Conservation (phyloP, 2,888 invertebrate species). For the Syrphus vitripennis region DNA sequence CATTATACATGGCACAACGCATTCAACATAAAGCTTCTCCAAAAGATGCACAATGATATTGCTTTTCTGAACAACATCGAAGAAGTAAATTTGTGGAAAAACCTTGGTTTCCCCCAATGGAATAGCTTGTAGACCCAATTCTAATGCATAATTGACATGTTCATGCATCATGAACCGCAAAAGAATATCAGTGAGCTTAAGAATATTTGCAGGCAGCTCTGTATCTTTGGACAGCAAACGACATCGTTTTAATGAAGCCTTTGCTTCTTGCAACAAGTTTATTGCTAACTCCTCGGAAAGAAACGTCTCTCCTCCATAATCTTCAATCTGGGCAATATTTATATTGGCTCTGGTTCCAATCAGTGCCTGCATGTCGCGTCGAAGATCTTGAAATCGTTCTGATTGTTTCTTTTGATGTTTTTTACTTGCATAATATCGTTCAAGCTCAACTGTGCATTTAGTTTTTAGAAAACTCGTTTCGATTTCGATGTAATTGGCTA, state of each 20-base stretch:
- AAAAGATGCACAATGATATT: slow-evolving; percentile 96
- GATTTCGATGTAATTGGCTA: slow-evolving; percentile 89
- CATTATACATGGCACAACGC: slow-evolving; percentile 93
- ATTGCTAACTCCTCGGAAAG: slow-evolving; percentile 97
- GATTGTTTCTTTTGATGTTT: slow-evolving; percentile 97
- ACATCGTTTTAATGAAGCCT: slow-evolving; percentile 94
- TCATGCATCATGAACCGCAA: slow-evolving; percentile 93
- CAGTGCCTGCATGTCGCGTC: slow-evolving; percentile 95
- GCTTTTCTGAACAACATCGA: slow-evolving; percentile 94
- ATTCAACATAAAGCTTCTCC: slow-evolving; percentile 95
- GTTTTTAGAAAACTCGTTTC: slow-evolving; percentile 91
- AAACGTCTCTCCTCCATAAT: slow-evolving; percentile 98
- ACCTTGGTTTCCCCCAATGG: slow-evolving; percentile 94
- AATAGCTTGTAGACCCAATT: slow-evolving; percentile 93
- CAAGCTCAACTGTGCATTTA: slow-evolving; percentile 88
- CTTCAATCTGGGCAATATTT: slow-evolving; percentile 96
- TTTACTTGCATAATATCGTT: slow-evolving; percentile 94
- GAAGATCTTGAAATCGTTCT: slow-evolving; percentile 94
- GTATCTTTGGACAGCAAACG: slow-evolving; percentile 90
- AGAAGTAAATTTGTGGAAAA: slow-evolving; percentile 95
- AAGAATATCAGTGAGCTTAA: slow-evolving; percentile 91
- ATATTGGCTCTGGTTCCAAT: slow-evolving; percentile 95
- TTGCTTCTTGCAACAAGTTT: slow-evolving; percentile 93
- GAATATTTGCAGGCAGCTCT: slow-evolving; percentile 89
- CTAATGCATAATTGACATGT: slow-evolving; percentile 98